Conservation (phyloP, 2,888 invertebrate species). For the Metallyticus violacea region DNA sequence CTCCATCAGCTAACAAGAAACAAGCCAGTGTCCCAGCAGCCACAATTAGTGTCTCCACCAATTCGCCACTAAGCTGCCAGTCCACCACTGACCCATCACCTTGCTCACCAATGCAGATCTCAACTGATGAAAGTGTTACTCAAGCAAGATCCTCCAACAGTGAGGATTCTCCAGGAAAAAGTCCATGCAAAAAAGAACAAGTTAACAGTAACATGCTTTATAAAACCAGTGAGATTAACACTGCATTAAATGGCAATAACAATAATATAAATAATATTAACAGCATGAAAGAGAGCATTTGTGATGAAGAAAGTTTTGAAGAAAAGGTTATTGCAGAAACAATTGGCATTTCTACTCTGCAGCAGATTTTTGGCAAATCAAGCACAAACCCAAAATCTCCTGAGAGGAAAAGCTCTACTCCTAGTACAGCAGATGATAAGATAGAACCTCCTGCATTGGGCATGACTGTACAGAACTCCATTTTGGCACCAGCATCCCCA, state of each 20-base stretch:
- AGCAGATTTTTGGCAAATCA: conserved; percentile 28
- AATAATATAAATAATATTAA: conserved; percentile 1
- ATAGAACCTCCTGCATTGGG: background rate
- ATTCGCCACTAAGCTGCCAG: conserved; percentile 40
- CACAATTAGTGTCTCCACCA: conserved; percentile 41
- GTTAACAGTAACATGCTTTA: background rate
- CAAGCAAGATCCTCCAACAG: conserved; percentile 20
- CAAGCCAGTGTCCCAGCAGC: background rate
- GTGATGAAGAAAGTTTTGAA: background rate
- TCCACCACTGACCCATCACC: conserved; percentile 46
- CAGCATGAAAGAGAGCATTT: background rate
- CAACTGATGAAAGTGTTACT: conserved; percentile 42
- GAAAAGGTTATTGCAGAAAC: conserved; percentile 10
- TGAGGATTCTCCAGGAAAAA: conserved; percentile 26
- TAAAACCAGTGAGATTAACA: conserved; percentile 7
- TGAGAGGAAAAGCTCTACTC: background rate
- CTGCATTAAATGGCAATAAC: conserved; percentile 16
- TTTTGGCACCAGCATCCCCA: background rate
- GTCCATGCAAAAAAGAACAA: conserved; percentile 9
- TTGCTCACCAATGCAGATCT: conserved; percentile 52
- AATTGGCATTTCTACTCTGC: conserved; percentile 29
- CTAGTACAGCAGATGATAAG: background rate
- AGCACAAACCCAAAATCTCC: background rate
- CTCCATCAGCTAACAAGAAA: conserved; percentile 1
- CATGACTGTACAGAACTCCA: background rate